Evolutionary conservation across 92 coral and sea anemone species (phyloP).

Genomic region (Actinostola sp.): DNA sequence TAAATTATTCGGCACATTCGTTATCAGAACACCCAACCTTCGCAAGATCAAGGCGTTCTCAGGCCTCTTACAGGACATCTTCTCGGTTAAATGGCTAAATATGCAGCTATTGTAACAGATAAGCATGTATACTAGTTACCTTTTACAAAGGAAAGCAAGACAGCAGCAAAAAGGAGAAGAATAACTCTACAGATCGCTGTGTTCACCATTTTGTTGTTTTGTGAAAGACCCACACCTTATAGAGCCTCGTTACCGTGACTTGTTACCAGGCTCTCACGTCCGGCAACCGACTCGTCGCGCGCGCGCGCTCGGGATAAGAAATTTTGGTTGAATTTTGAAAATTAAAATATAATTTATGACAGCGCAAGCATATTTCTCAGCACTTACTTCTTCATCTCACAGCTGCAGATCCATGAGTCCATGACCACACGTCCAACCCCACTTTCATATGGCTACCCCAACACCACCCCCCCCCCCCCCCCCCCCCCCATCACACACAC

Average conservation of each 20-base stretch:
- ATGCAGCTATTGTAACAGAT: background rate
- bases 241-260: constrained; percentile 12
- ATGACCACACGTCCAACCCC: too few species aligned
- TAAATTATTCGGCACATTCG: constrained; percentile 12
- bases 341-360: too few species aligned
- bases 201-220: constrained; percentile 19
- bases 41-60: background rate
- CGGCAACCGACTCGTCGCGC: background rate
- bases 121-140: constrained; percentile 1
- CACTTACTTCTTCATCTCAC: too few species aligned
- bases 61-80: background rate
- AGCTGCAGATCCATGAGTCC: too few species aligned
- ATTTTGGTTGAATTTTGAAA: too few species aligned
- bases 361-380: too few species aligned
- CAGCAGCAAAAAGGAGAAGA: constrained; percentile 4
- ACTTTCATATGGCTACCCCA: too few species aligned
- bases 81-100: background rate
- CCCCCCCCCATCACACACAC: too few species aligned
- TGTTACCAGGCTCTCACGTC: constrained; percentile 4
- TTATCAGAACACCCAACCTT: background rate
- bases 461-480: too few species aligned
- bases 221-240: constrained; percentile 19
- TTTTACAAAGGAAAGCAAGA: background rate
- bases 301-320: too few species aligned
- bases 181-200: background rate